Evolutionary conservation across 2,888 invertebrate genomes (phyloP).

Genomic region (Drosophila crucigera): DNA sequence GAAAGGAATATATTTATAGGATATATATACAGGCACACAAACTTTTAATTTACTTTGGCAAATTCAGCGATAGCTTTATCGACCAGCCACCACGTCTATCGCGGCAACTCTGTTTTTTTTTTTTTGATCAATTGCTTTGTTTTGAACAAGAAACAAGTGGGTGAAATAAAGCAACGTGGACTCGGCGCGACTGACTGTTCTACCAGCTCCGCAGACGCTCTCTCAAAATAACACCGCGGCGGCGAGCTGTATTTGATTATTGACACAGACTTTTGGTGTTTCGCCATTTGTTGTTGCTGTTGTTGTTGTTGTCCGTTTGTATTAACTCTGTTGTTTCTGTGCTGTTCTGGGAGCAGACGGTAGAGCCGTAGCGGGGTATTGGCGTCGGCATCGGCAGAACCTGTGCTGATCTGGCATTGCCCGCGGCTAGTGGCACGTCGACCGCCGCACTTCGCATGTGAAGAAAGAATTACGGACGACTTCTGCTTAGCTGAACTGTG

Average conservation of each 20-base stretch:
- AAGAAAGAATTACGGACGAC: background rate
- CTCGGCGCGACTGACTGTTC: conserved; percentile 7
- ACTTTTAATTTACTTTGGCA: background rate
- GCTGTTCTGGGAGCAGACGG: background rate
- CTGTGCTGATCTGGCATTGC: conserved; percentile 59
- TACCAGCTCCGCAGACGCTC: background rate
- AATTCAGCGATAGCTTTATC: conserved; percentile 20
- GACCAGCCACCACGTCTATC: conserved; percentile 36
- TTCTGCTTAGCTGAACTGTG: background rate
- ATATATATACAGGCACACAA: background rate
- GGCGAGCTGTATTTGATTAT: conserved; percentile 25
- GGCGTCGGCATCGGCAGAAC: conserved; percentile 25
- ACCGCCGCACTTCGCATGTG: background rate
- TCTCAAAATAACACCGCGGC: conserved; percentile 1
- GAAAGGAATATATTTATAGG: background rate
- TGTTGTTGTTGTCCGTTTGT: conserved; percentile 18
- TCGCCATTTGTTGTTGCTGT: conserved; percentile 32
- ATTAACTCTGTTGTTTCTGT: conserved; percentile 16
- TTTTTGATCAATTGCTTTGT: conserved; percentile 29
- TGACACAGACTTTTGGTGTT: conserved; percentile 15
- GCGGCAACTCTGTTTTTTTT: conserved; percentile 5
- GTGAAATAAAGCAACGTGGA: conserved; percentile 33
- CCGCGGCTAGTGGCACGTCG: conserved; percentile 26
- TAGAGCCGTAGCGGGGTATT: conserved; percentile 30
- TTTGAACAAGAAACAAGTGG: conserved; percentile 40